These are phyloP conservation scores for Pipistrellus nathusii DNA, from an alignment of 2,797 vertebrate species.

Conservation along the genomic window DNA sequence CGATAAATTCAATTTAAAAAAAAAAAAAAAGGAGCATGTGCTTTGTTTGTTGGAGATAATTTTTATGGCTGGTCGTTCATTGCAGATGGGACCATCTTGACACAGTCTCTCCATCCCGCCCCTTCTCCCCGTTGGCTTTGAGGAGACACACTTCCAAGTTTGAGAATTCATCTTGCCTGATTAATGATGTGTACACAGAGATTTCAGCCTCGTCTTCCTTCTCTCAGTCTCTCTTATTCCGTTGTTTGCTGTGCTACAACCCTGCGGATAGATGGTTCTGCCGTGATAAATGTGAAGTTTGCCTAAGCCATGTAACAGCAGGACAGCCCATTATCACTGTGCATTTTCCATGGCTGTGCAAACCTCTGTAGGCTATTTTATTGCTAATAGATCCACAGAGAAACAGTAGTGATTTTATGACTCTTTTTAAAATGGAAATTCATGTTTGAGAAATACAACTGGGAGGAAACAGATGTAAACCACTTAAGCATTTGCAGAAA, in stretches of 20 bases:
- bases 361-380: slow-evolving; percentile 94
- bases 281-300: slow-evolving; percentile 93
- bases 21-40: not conserved
- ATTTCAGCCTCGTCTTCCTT: slow-evolving; percentile 87
- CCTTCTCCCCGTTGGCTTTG: slow-evolving; percentile 81
- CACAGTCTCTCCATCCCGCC: slow-evolving; percentile 43
- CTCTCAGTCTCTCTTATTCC: slow-evolving; percentile 89
- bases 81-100: slow-evolving; percentile 80
- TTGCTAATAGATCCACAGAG: slow-evolving; percentile 94
- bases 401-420: slow-evolving; percentile 92
- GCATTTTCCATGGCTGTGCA: slow-evolving; percentile 93
- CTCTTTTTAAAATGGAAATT: slow-evolving; percentile 95
- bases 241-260: slow-evolving; percentile 89
- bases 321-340: slow-evolving; percentile 93
- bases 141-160: slow-evolving; percentile 86
- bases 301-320: slow-evolving; percentile 93
- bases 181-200: slow-evolving; percentile 91
- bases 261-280: slow-evolving; percentile 92
- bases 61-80: slow-evolving; percentile 82
- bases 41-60: slow-evolving; percentile 82
- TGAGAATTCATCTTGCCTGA: slow-evolving; percentile 90
- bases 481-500: slow-evolving; percentile 92
- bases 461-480: slow-evolving; percentile 93
- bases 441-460: slow-evolving; percentile 93
- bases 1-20: not conserved